These are phyloP conservation scores for Semnopithecus entellus DNA, from an alignment of 2,113 vertebrate genomes.

Conservation along the genomic window DNA sequence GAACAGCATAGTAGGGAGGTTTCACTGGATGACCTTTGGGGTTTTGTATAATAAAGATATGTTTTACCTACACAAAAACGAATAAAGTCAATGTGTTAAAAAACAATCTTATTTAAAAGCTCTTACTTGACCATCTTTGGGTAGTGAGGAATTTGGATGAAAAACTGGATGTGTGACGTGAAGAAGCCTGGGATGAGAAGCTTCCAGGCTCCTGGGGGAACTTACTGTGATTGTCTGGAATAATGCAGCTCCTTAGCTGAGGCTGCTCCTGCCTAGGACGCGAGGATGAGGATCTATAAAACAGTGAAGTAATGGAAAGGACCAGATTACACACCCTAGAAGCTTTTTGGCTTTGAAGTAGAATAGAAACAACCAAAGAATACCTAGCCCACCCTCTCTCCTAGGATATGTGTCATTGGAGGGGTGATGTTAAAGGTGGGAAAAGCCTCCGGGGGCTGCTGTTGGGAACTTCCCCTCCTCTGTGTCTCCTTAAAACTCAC, in stretches of 20 bases:
- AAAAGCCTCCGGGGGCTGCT: neutral
- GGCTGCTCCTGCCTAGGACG: neutral
- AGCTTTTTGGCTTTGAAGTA: neutral
- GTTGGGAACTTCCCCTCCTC: neutral
- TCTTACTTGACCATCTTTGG: conserved; percentile 18
- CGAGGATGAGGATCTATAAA: no score
- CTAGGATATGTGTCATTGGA: neutral
- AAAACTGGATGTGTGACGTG: neutral
- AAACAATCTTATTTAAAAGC: neutral
- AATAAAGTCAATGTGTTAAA: neutral
- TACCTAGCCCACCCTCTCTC: neutral
- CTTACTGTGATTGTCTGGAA: neutral
- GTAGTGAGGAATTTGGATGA: conserved; percentile 50
- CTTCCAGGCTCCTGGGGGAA: neutral
- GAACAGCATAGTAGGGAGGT: neutral
- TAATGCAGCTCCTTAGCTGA: fast-evolving
- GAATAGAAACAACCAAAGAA: neutral
- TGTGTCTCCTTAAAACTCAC: fast-evolving
- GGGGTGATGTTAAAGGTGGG: neutral
- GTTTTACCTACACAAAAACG: neutral
- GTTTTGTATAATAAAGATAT: neutral
- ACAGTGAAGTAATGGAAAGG: neutral
- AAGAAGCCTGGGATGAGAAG: neutral
- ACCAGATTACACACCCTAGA: neutral
- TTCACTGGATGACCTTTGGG: neutral